Base-by-base conservation (phyloP, 2,888 invertebrate genomes). In the Drosophila gaucha region DNA sequence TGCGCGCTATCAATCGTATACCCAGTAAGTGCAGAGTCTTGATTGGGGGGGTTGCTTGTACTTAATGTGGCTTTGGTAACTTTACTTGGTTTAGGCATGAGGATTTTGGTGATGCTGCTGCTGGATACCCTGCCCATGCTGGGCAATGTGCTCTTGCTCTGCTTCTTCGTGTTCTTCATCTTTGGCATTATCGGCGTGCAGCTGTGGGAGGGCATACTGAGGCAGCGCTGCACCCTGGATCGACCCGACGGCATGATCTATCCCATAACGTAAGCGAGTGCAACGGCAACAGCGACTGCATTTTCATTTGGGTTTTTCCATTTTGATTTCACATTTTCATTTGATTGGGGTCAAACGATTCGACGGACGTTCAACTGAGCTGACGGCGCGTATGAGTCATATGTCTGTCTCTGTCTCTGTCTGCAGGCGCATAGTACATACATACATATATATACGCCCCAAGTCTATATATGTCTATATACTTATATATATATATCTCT, bases 141-240 rank as follows among this genome's bases (percentile, higher is more conserved):
- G 89, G 99, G 99, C 76, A 99, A 99, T 93, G 99, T 99, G 51
- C 93, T 99, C 78, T 94, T 99, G 78, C 94, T 99, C 74, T 99
- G 99, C 93, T 99, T 99, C 94, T 99, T 99, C 94, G 99, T 99
- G 66, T 99, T 99, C 95, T 99, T 99, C 94, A 99, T 99, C 92
- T 99, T 99, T 91, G 99, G 99, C 78, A 99, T 99, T 90, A 97
- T 99, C 84, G 99, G 99, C 18, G 99, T 99, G 36, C 99, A 99
- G 92, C 94, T 99, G 51, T 99, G 99, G 99, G 97, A 99, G 92
- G 99, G 99, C 46, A 97, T 99, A 69, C 93, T 99, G 55, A 93
- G 99, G 76, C 98, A 99, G 92, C 95, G 99, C 62, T 99, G 99
- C 92, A 97, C 96, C 91, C 94, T 97, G 66, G 94, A 95, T 72